Evolutionary conservation across 1,140 invertebrate species (phyloP).

Genomic region (Globodera rostochiensis): DNA sequence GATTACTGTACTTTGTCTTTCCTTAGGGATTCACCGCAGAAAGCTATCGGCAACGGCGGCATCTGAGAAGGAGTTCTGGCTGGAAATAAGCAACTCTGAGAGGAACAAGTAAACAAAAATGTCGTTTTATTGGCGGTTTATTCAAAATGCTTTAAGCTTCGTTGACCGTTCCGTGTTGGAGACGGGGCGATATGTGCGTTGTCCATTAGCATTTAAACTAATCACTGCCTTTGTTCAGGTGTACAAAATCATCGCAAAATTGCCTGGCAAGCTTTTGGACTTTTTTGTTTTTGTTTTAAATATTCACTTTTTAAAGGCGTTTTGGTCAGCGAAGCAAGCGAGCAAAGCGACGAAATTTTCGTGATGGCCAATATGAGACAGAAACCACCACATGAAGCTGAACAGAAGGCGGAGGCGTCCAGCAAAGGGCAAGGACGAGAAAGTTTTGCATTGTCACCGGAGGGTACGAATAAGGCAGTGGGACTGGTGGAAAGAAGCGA

Average conservation of each 20-base stretch:
- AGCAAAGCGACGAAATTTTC: constrained; percentile 38
- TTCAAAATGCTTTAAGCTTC: constrained; percentile 11
- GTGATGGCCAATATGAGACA: constrained; percentile 19
- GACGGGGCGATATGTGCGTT: constrained; percentile 24
- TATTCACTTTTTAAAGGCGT: constrained; percentile 8
- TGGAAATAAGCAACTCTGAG: constrained; percentile 43
- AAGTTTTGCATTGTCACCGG: neutral
- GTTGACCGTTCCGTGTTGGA: constrained; percentile 41
- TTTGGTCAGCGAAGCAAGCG: constrained; percentile 21
- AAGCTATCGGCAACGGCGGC: neutral
- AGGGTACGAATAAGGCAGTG: neutral
- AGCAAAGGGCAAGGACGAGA: neutral
- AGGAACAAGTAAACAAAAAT: constrained; percentile 17
- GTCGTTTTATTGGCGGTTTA: neutral
- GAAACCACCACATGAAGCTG: neutral
- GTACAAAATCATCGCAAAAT: constrained; percentile 40
- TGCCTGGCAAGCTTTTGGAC: constrained; percentile 21
- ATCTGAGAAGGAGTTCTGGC: constrained; percentile 38
- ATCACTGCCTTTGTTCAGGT: constrained; percentile 11
- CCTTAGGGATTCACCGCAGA: constrained; percentile 10
- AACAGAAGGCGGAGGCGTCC: constrained; percentile 3
- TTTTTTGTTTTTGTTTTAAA: neutral
- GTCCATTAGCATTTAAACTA: neutral
- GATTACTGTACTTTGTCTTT: neutral
- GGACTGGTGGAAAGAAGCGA: constrained; percentile 3